phyloP scores from a whole-genome alignment of 2,797 vertebrate species.

The Simalia tracyae region DNA sequence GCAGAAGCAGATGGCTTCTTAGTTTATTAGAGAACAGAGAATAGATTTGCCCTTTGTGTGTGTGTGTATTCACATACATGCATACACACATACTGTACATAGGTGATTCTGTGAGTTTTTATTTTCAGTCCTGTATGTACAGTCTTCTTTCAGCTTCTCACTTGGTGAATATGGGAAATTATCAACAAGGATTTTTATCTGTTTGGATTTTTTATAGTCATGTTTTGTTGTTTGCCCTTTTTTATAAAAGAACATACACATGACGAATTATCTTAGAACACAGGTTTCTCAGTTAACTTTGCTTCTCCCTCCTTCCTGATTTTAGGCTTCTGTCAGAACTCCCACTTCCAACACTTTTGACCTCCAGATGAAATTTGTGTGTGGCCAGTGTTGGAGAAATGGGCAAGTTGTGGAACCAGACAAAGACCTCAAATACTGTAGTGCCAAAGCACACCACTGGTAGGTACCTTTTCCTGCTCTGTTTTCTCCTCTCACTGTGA shows the following conservation, averaged over 20 bases:
- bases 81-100: neutral
- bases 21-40: neutral
- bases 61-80: neutral
- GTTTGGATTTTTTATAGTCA: neutral
- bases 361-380: conserved; percentile 91
- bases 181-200: neutral
- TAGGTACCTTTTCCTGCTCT: conserved; percentile 69
- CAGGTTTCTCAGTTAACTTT: neutral
- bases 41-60: neutral
- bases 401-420: conserved; percentile 87
- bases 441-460: conserved; percentile 88
- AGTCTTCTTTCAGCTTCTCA: neutral
- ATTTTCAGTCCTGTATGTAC: neutral
- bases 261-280: neutral
- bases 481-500: neutral
- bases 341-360: conserved; percentile 75
- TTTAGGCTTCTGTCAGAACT: conserved; percentile 66
- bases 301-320: neutral
- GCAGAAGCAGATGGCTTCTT: neutral
- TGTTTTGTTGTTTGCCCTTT: neutral
- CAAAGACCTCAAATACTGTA: conserved; percentile 88
- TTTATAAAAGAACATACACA: neutral
- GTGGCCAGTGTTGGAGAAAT: conserved; percentile 86
- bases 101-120: neutral
- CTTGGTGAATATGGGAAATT: neutral